Conservation (phyloP, 35 echinoderm and acorn worm genomes). For the Apostichopus japonicus region DNA sequence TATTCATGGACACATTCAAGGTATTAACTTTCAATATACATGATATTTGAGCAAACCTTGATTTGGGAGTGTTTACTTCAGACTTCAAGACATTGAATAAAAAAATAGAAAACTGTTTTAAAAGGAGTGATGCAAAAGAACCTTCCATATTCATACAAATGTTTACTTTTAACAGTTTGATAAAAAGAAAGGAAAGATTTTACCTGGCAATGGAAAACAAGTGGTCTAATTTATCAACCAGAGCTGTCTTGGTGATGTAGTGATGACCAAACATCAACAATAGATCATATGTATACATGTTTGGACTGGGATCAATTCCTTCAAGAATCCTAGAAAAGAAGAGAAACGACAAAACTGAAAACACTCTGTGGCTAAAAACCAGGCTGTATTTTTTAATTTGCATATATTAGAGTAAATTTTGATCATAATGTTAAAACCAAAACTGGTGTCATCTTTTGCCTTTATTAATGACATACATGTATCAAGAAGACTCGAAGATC, state of each 20-base stretch:
- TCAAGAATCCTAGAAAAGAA: neutral
- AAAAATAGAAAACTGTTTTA: too few species aligned
- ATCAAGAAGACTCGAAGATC: too few species aligned
- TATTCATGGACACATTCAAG: too few species aligned
- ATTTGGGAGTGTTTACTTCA: too few species aligned
- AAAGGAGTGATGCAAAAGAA: too few species aligned
- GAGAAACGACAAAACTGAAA: too few species aligned
- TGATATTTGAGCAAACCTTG: too few species aligned
- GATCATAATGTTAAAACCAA: neutral
- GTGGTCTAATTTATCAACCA: conserved; percentile 5
- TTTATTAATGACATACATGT: neutral
- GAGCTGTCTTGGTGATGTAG: conserved; percentile 16
- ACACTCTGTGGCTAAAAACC: neutral
- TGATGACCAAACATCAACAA: conserved; percentile 22
- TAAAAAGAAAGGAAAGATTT: neutral
- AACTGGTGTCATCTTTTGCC: too few species aligned
- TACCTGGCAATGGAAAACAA: conserved; percentile 26
- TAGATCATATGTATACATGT: neutral
- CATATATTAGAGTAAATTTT: neutral
- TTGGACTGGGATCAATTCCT: neutral
- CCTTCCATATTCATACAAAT: too few species aligned
- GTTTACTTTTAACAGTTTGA: too few species aligned
- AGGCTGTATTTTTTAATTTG: neutral
- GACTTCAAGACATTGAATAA: too few species aligned
- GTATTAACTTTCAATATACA: too few species aligned